Base-by-base conservation (phyloP, 2,888 invertebrate genomes). In the Litoditis marina region DNA sequence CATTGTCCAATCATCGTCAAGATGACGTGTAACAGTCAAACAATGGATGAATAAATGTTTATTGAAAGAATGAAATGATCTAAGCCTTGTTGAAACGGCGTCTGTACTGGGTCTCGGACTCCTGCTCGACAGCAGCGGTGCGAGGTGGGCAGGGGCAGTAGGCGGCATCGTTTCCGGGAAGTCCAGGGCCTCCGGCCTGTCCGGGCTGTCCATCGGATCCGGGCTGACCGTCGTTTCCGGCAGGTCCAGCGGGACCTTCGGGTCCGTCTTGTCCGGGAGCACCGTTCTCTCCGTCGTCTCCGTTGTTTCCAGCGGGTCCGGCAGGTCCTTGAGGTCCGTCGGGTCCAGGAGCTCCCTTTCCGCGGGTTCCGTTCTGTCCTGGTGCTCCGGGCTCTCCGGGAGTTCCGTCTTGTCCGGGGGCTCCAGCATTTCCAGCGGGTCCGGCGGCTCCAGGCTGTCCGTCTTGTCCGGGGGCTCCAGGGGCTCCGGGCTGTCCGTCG, bases 131-230 rank as follows among this genome's bases (percentile, higher is more conserved):
- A 42, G 73, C 73, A 34, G 69, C 69, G 44, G 75, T 70, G 49
- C 75, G 65, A 55, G 73, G 66, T 68, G 75, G 75, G 68, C 74
- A 74, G 51, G 74, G 71, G 52, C 71, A 73, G 57, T 71, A 67
- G 52, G 72, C 64, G 51, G 63, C 69, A 49, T 66, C 70, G 52
- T 65, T 64, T 65, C 69, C 69, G 2, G 56, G 56, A 36, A 39
- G 42, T 19, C 53, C 53, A 11, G 28, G n/a, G 28, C 27, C 8
- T 51, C 30, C 30, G 28, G 49, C 11, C 25, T 22, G 50, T 64
- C 76, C 77, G 22, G 68, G 59, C 25, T 67, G 63, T 53, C 74
- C 76, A 46, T 68, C 65, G 19, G 63, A 56, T 66, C 76, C 76
- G 55, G 72, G 69, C 25, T 47, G 19, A 47, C 49, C 49, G n/a